Evolutionary conservation across 2,113 vertebrate genomes (phyloP), one percentile per base, ranked within the genome.

Genomic region (Tragelaphus scriptus): DNA sequence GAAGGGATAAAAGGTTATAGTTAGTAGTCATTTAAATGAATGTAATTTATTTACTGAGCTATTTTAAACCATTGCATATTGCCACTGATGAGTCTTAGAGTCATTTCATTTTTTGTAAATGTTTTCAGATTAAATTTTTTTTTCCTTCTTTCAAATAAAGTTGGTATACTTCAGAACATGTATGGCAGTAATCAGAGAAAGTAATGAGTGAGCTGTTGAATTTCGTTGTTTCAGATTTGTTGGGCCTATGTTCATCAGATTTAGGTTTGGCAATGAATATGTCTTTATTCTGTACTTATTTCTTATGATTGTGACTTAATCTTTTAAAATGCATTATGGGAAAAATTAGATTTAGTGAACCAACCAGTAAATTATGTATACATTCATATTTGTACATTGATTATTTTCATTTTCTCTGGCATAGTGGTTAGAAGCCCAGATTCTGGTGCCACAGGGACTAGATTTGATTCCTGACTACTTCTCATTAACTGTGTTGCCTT

Each of bases 91-190:
- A 98, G 98, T 97, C 80, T 98, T 11, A 53, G 14, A 97, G 80
- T 82, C 53, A 84, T 32, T 75, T 23, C 36, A 75, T 98, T 98
- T 98, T 99, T 98, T 98, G 97, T 99, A 99, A 99, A 99, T 99
- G 98, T 99, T 99, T 99, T 98, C 99, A 99, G 98, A 99, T 99
- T 99, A 99, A 97, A 97, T 21, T 90, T 90, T 86, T 30, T 36
- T 40, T 56, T 19, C 98, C 98, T 98, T 96, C 17, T 98, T 96
- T 97, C 97, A 99, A 98, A 98, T 98, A 98, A 99, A 99, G 98
- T 98, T 97, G 95, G 79, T 91, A 90, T 99, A 98, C 97, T 98
- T 99, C 96, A 98, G 94, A 96, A 98, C 98, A 90, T 96, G 90
- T 98, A 96, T 97, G 97, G 98, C 99, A 98, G 97, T 98, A 98